Conservation (phyloP, 1,140 invertebrate species). For the Ceratoteleas bidentatus region DNA sequence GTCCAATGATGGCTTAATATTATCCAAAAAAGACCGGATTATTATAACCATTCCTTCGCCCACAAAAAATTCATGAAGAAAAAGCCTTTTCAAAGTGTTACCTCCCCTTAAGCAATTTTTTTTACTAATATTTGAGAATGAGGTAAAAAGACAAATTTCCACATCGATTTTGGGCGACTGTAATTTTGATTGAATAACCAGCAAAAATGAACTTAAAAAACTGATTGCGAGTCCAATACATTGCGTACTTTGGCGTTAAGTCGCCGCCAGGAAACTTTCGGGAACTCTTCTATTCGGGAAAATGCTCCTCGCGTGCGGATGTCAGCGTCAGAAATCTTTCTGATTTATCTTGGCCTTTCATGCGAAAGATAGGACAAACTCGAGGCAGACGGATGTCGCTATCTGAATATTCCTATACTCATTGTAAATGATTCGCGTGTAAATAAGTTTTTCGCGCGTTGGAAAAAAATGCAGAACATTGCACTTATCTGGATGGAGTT, state of each 20-base stretch:
- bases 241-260: constrained; percentile 37
- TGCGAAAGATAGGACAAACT: constrained; percentile 62
- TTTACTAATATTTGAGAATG: no score
- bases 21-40: no score
- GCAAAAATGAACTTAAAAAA: not conserved
- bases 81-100: no score
- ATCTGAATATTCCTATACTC: constrained; percentile 45
- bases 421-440: constrained; percentile 39
- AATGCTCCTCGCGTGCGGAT: constrained; percentile 58
- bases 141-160: no score
- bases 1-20: no score
- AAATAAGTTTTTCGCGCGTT: constrained; percentile 20
- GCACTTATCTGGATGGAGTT: no score
- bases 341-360: constrained; percentile 64
- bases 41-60: no score
- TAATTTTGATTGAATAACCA: no score
- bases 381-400: constrained; percentile 43
- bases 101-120: no score
- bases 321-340: constrained; percentile 62
- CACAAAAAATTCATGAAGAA: no score
- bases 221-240: not conserved
- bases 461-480: no score
- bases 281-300: constrained; percentile 46
- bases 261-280: constrained; percentile 39
- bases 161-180: no score